phyloP scores from a whole-genome alignment of 2,113 vertebrate species.

The Entomyzon cyanotis region DNA sequence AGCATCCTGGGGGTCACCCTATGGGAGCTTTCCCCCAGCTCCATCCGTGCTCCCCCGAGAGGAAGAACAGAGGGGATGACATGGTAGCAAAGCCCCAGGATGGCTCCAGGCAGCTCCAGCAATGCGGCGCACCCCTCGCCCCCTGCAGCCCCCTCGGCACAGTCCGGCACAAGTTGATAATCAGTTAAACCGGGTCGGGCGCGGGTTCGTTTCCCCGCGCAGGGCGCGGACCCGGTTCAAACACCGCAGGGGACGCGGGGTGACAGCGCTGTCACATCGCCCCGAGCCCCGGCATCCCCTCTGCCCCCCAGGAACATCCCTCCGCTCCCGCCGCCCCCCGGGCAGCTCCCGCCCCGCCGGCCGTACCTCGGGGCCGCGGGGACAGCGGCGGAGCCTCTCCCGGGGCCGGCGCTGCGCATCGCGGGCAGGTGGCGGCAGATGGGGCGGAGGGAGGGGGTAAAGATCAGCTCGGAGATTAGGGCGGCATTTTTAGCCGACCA shows the following conservation, averaged over 20 bases:
- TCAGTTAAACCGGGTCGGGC: neutral
- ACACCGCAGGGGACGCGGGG: neutral
- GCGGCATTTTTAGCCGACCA: slow-evolving; percentile 76
- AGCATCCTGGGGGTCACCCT: neutral
- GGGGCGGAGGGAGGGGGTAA: slow-evolving; percentile 62
- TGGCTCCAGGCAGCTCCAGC: neutral
- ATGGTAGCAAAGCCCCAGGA: neutral
- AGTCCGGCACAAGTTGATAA: neutral
- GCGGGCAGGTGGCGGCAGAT: slow-evolving; percentile 60
- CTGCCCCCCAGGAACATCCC: neutral
- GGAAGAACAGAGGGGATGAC: neutral
- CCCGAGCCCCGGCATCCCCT: neutral
- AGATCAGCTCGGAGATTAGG: slow-evolving; percentile 72
- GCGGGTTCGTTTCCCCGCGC: neutral
- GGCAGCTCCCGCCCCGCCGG: neutral
- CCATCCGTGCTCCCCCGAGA: neutral
- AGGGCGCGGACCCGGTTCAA: neutral
- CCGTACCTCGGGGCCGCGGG: neutral
- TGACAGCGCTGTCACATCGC: fast-evolving
- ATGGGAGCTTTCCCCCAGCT: neutral
- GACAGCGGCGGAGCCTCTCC: neutral
- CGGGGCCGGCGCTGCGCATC: neutral
- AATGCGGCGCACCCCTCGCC: neutral
- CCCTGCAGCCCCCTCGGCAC: neutral
- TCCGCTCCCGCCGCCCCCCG: neutral